These are phyloP conservation scores for Abscondita cerata DNA, from an alignment of 2,888 invertebrate species.

Conservation along the genomic window DNA sequence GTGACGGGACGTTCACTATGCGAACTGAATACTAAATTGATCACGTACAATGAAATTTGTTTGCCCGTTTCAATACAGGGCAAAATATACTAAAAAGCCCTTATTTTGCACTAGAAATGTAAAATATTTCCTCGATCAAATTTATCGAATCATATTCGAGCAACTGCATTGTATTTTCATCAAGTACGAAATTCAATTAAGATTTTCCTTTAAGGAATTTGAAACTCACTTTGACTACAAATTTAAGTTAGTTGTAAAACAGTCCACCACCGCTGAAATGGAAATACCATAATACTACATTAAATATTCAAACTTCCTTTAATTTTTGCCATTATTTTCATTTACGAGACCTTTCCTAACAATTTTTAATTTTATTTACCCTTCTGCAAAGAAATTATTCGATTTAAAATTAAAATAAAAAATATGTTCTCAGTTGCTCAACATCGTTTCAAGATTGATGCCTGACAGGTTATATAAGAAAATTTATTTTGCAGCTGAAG, in stretches of 20 bases:
- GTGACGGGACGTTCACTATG: conserved; percentile 41
- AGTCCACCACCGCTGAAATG: neutral
- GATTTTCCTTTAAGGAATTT: conserved; percentile 5
- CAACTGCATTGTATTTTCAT: conserved; percentile 5
- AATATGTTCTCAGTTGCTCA: neutral
- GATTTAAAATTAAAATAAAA: no score
- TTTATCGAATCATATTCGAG: conserved; percentile 16
- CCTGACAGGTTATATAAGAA: neutral
- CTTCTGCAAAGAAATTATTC: no score
- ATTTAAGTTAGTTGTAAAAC: neutral
- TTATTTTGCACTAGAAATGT: neutral
- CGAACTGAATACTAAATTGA: conserved; percentile 41
- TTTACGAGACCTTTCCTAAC: no score
- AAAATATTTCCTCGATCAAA: conserved; percentile 16
- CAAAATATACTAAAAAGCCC: conserved; percentile 19
- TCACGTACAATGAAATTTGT: conserved; percentile 44
- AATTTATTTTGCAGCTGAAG: conserved; percentile 12
- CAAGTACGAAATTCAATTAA: conserved; percentile 16
- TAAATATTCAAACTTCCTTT: conserved; percentile 10
- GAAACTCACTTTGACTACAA: conserved; percentile 1
- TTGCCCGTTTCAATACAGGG: conserved; percentile 40
- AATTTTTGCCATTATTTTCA: no score
- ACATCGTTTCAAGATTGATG: conserved; percentile 1
- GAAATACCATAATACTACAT: neutral
- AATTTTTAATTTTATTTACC: no score